Base-by-base conservation (phyloP, 2,888 invertebrate species). In the Helobdella robusta region DNA sequence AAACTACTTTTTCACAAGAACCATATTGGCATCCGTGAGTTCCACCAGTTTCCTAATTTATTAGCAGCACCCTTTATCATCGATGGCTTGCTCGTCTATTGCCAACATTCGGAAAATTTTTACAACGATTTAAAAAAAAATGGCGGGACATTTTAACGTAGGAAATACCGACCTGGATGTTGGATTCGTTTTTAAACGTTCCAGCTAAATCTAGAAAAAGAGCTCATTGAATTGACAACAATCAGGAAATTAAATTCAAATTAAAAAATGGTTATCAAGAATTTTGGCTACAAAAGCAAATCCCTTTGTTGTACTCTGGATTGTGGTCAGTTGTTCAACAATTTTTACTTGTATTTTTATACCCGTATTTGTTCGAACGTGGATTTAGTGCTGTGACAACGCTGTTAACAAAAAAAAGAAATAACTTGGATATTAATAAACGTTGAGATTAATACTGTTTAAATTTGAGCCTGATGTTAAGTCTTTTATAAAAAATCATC, bases 121-220 rank as follows among this genome's bases (percentile, higher is more conserved):
- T 40, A n/a, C 44, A 40, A n/a, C n/a, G 11, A 40, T 40, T 40
- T 40, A 40, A 40, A 40, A 40, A 40, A 40, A 40, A 40, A 40
- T 40, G 11, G 11, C 11, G n/a, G 44, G 44, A 15, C n/a, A n/a
- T 40, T 40, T 40, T 15, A 40, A 40, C 44, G 11, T 15, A 15
- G 44, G 44, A 40, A 40, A 40, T 40, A 40, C 44, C n/a, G 44
- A 40, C 44, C 44, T 40, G 44, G 44, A n/a, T 40, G n/a, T 40
- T 40, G 44, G n/a, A 40, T 40, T 11, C 44, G n/a, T 40, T 40
- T 40, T 40, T 40, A 40, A 40, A 40, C 44, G 44, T 15, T 15
- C 44, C 11, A 40, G n/a, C 44, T 15, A 40, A 11, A 40, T 11
- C n/a, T 40, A n/a, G 44, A 40, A 40, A 40, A 40, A 40, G 11